A percentile compares a stretch with the other conserved stretches of the same genome.
Conservation (phyloP, 2,113 vertebrate genomes). For the Mustelus asterias region DNA sequence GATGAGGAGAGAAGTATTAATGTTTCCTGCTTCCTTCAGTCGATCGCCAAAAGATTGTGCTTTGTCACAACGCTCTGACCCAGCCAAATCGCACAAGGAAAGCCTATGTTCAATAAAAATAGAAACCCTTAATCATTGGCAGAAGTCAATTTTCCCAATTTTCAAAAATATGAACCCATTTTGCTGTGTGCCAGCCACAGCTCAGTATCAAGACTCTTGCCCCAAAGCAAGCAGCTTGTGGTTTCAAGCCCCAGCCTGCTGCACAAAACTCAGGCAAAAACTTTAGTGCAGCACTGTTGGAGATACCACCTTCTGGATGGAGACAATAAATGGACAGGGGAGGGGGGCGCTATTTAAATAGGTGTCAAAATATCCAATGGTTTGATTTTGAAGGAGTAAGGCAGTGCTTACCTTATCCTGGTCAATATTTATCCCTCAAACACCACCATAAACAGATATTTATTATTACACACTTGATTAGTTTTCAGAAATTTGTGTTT, state of each 20-base stretch:
- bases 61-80: constrained; percentile 81
- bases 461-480: not conserved
- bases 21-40: constrained; percentile 81
- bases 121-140: not conserved
- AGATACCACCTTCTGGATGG: not conserved
- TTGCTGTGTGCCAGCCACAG: not conserved
- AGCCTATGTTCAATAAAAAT: constrained; percentile 52
- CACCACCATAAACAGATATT: not conserved
- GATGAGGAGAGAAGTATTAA: constrained; percentile 83
- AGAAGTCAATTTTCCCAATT: not conserved
- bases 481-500: not conserved
- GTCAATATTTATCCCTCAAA: not conserved
- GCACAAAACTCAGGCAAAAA: not conserved
- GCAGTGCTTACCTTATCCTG: not conserved
- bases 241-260: not conserved
- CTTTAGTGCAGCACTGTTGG: not conserved
- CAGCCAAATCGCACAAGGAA: constrained; percentile 81
- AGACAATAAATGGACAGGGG: not conserved
- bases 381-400: not conserved
- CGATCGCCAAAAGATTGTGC: constrained; percentile 74
- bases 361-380: not conserved
- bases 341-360: not conserved
- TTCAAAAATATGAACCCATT: not conserved
- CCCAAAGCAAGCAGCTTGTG: not conserved
- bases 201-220: not conserved